Conservation (phyloP, 2,888 invertebrate species). For the Micoletzkya japonica region DNA sequence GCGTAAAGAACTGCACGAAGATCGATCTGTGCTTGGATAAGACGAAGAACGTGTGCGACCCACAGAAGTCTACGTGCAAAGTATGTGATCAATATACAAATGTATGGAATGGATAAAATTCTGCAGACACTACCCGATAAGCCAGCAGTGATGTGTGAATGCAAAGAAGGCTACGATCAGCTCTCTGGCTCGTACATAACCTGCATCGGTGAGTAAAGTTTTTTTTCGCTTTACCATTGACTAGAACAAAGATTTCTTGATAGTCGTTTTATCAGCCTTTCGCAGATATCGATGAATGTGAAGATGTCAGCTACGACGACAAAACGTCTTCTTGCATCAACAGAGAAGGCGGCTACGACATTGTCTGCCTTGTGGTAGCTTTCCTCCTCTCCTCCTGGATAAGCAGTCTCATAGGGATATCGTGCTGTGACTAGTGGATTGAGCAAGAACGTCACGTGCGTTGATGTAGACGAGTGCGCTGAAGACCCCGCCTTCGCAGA, state of each 20-base stretch:
- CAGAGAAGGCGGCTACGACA: too few species aligned
- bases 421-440: too few species aligned
- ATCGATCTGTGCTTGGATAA: neutral
- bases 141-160: neutral
- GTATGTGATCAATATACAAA: neutral
- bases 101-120: neutral
- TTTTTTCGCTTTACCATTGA: too few species aligned
- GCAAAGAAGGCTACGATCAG: constrained; percentile 12
- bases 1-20: constrained; percentile 2
- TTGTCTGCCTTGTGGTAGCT: too few species aligned
- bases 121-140: constrained; percentile 18
- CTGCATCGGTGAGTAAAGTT: neutral
- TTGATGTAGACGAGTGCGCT: constrained; percentile 17
- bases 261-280: too few species aligned
- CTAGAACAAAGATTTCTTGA: too few species aligned
- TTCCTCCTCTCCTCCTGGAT: too few species aligned
- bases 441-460: constrained; percentile 19
- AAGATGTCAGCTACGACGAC: neutral
- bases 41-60: neutral
- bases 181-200: neutral
- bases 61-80: too few species aligned
- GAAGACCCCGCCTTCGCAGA: constrained; percentile 17
- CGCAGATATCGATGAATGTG: constrained; percentile 14
- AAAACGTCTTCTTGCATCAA: neutral
- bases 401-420: too few species aligned